Evolutionary conservation across 2,113 vertebrate genomes (phyloP).

Genomic region (Amphiprion ocellaris): DNA sequence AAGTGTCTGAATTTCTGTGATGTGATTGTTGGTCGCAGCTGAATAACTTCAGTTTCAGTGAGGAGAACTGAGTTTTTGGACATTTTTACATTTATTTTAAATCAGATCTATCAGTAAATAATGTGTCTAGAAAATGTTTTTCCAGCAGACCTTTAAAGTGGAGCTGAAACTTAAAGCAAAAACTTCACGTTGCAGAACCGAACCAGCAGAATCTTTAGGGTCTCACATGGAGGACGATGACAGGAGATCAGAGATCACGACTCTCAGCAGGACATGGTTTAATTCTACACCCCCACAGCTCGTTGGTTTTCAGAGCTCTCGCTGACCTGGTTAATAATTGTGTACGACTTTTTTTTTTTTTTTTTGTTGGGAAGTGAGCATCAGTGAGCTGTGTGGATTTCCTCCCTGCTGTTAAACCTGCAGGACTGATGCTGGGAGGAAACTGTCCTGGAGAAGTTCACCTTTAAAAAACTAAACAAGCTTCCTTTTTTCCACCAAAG

Average conservation of each 20-base stretch:
- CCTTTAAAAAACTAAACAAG: too few relatives aligned
- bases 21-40: too few relatives aligned
- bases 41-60: too few relatives aligned
- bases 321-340: slow-evolving; percentile 35
- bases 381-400: slow-evolving; percentile 17
- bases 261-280: slow-evolving; percentile 44
- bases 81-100: too few relatives aligned
- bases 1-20: too few relatives aligned
- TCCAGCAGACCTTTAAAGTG: too few relatives aligned
- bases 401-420: slow-evolving; percentile 33
- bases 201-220: slow-evolving; percentile 1
- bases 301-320: slow-evolving; percentile 24
- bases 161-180: not conserved
- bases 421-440: slow-evolving; percentile 12
- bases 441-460: too few relatives aligned
- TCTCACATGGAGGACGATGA: slow-evolving; percentile 14
- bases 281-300: slow-evolving; percentile 35
- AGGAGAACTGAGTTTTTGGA: too few relatives aligned
- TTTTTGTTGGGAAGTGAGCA: slow-evolving; percentile 19
- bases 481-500: too few relatives aligned
- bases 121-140: too few relatives aligned
- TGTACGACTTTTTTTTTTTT: slow-evolving; percentile 15
- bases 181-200: not conserved
- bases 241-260: slow-evolving; percentile 39
- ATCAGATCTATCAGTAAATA: too few relatives aligned